phyloP scores from a whole-genome alignment of 2,797 vertebrate species.

The Enteromius anoplus region DNA sequence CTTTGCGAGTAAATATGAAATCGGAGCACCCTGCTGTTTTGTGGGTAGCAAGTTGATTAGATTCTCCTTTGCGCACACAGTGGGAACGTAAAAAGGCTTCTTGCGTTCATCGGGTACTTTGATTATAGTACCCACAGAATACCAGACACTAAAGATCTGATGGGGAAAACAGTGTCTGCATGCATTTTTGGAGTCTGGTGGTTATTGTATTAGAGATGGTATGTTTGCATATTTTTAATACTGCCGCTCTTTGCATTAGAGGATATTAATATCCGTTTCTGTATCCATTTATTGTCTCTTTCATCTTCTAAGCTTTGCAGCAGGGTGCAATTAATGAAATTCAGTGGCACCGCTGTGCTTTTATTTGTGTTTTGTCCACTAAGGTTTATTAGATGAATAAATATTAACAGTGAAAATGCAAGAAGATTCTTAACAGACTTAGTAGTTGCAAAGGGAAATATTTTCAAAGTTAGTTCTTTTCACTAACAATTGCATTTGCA shows the following conservation, averaged over 20 bases:
- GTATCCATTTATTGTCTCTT: constrained; percentile 17
- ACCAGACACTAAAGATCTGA: background rate
- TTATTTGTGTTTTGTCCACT: constrained; percentile 18
- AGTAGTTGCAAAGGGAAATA: background rate
- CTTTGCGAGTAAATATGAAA: constrained; percentile 48
- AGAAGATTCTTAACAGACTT: background rate
- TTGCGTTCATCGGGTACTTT: constrained; percentile 22
- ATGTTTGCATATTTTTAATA: constrained; percentile 4
- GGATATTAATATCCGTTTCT: constrained; percentile 35
- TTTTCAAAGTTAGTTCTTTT: background rate
- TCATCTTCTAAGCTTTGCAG: constrained; percentile 17
- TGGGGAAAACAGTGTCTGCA: background rate
- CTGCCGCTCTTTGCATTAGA: constrained; percentile 26
- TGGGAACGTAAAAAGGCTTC: constrained; percentile 42
- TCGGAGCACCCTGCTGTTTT: constrained; percentile 48
- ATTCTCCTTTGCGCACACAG: constrained; percentile 41
- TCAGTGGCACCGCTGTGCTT: background rate
- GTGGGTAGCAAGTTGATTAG: constrained; percentile 49
- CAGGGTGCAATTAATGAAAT: constrained; percentile 1
- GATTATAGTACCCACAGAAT: constrained; percentile 23
- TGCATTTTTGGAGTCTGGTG: constrained; percentile 10
- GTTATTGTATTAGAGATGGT: constrained; percentile 15
- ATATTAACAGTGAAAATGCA: background rate
- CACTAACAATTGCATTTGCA: background rate
- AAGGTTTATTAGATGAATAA: constrained; percentile 3